Evolutionary conservation across 2,888 invertebrate species (phyloP).

Genomic region (Mechanitis messenoides): DNA sequence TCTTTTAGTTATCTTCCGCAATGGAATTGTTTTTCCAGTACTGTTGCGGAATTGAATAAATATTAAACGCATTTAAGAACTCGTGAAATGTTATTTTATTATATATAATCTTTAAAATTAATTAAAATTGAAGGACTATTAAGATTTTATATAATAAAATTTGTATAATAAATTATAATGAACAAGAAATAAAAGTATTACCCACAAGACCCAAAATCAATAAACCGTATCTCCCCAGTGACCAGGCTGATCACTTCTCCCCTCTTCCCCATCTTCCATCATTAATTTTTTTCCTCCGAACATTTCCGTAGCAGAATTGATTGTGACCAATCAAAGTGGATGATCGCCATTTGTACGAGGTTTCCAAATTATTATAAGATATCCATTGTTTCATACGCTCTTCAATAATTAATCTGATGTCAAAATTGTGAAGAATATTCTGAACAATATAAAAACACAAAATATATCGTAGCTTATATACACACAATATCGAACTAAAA

Average conservation of each 20-base stretch:
- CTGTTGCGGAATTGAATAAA: constrained; percentile 24
- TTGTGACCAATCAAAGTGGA: constrained; percentile 52
- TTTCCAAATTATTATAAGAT: constrained; percentile 20
- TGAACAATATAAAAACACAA: no score
- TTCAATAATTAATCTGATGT: constrained; percentile 7
- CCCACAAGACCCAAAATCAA: constrained; percentile 37
- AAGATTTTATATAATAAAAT: no score
- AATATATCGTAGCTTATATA: no score
- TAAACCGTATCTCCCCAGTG: constrained; percentile 41
- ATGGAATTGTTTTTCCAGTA: constrained; percentile 34
- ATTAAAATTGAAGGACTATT: no score
- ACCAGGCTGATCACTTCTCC: constrained; percentile 44
- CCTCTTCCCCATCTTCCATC: constrained; percentile 53
- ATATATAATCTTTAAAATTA: no score
- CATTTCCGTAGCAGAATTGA: constrained; percentile 48
- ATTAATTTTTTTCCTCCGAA: constrained; percentile 57
- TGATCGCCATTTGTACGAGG: constrained; percentile 47
- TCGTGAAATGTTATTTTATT: no score
- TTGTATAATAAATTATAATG: background rate
- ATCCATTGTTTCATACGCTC: constrained; percentile 14
- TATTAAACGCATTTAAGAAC: constrained; percentile 4
- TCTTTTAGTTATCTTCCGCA: constrained; percentile 49
- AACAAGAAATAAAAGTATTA: background rate
- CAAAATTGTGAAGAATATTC: background rate
- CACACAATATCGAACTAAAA: no score